phyloP scores from a whole-genome alignment of 2,888 invertebrate genomes.

The Rhogogaster chlorosoma region DNA sequence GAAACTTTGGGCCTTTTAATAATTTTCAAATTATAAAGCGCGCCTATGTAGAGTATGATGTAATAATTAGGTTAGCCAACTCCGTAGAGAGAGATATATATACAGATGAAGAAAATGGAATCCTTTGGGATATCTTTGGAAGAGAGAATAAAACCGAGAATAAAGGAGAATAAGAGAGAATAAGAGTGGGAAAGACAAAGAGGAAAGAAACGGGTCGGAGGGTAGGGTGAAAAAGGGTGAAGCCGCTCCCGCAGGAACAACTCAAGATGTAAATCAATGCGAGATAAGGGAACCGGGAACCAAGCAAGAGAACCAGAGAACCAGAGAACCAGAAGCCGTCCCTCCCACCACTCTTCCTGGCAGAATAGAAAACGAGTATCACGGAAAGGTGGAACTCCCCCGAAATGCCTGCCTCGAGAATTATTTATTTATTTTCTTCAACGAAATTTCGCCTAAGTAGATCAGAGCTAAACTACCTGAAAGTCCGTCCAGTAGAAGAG shows the following conservation, averaged over 20 bases:
- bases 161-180: constrained; percentile 47
- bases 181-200: constrained; percentile 38
- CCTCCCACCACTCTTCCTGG: constrained; percentile 42
- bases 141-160: constrained; percentile 52
- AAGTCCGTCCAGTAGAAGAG: constrained; percentile 5
- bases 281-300: constrained; percentile 65
- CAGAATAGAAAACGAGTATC: constrained; percentile 61
- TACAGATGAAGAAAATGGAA: constrained; percentile 10
- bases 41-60: neutral
- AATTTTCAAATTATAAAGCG: neutral
- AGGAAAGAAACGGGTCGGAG: constrained; percentile 36
- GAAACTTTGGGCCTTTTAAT: neutral
- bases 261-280: constrained; percentile 73
- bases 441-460: constrained; percentile 61
- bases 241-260: constrained; percentile 65
- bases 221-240: constrained; percentile 44
- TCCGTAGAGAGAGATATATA: neutral
- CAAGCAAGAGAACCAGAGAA: constrained; percentile 40
- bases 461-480: constrained; percentile 40
- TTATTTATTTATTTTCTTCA: constrained; percentile 70
- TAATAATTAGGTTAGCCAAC: constrained; percentile 26
- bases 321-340: constrained; percentile 38
- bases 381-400: constrained; percentile 70
- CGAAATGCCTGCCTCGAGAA: constrained; percentile 65
- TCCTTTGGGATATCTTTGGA: constrained; percentile 30